A percentile compares a stretch with the other conserved stretches of the same genome.
Evolutionary conservation across 2,113 vertebrate genomes (phyloP).

Genomic region (Glaucomys volans): DNA sequence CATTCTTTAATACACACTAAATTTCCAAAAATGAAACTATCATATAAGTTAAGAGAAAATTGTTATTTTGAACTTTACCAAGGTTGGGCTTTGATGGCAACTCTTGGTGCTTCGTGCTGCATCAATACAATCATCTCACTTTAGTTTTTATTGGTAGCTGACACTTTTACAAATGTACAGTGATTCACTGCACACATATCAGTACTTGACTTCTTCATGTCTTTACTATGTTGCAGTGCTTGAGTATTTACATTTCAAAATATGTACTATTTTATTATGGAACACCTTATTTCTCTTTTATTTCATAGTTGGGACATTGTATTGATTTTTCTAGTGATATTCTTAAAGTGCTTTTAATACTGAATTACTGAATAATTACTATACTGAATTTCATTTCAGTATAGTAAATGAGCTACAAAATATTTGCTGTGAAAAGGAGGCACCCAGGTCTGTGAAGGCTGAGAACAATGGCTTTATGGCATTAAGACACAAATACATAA

Average conservation of each 20-base stretch:
- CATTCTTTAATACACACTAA: neutral
- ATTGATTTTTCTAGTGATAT: neutral
- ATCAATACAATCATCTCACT: neutral
- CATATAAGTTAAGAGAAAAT: neutral
- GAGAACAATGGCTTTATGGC: slow-evolving; percentile 8
- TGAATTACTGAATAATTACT: too few relatives aligned
- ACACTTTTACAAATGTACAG: neutral
- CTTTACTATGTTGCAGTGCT: neutral
- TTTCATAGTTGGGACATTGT: slow-evolving; percentile 2
- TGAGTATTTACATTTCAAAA: slow-evolving; percentile 11
- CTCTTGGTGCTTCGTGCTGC: neutral
- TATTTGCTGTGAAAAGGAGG: slow-evolving; percentile 54
- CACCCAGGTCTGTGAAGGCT: neutral
- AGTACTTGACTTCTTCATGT: neutral
- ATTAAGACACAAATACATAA: slow-evolving; percentile 48
- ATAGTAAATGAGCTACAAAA: slow-evolving; percentile 28
- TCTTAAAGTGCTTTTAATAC: slow-evolving; percentile 29
- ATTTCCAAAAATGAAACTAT: slow-evolving; percentile 28
- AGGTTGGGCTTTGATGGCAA: neutral
- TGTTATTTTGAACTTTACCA: neutral
- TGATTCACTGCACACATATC: neutral
- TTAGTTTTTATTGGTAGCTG: neutral
- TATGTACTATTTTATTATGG: slow-evolving; percentile 1
- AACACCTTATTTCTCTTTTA: slow-evolving; percentile 14
- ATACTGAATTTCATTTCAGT: slow-evolving; percentile 56